Percentiles rank a stretch among this genome's conserved stretches.
Evolutionary conservation across 2,888 invertebrate species (phyloP).

Genomic region (Aethes cnicana): DNA sequence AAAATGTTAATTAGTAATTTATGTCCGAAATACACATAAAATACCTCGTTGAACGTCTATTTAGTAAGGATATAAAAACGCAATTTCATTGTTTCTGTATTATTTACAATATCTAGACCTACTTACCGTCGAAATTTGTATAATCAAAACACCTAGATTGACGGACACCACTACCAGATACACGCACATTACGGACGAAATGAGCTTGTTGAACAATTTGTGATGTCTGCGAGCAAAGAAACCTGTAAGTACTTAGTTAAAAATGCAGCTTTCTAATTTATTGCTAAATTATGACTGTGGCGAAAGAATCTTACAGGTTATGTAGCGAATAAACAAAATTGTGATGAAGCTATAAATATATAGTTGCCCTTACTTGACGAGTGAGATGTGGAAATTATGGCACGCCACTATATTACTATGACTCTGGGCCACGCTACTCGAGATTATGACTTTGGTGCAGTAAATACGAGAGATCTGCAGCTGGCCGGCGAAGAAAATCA

Average conservation of each 20-base stretch:
- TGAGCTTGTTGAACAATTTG: constrained; percentile 49
- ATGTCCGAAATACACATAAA: too few species aligned
- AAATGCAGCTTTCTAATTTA: neutral
- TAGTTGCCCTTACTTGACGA: constrained; percentile 45
- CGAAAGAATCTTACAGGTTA: too few species aligned
- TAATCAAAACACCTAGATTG: constrained; percentile 61
- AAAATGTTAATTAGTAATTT: too few species aligned
- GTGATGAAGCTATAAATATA: too few species aligned
- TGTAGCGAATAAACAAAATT: too few species aligned
- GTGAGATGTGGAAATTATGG: constrained; percentile 49
- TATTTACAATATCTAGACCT: too few species aligned
- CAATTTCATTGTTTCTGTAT: too few species aligned
- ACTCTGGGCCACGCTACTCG: constrained; percentile 34
- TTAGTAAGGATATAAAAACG: too few species aligned
- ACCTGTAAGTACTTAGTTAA: neutral
- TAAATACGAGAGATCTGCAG: constrained; percentile 49
- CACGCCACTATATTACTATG: constrained; percentile 52
- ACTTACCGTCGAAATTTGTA: constrained; percentile 56
- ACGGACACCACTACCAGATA: constrained; percentile 58
- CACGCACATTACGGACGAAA: constrained; percentile 62
- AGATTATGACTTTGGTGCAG: constrained; percentile 43
- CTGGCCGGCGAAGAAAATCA: constrained; percentile 68
- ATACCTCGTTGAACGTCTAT: too few species aligned
- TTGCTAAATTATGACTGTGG: neutral
- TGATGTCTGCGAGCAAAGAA: constrained; percentile 49